Base-by-base conservation (phyloP, 2,888 invertebrate species). In the Zhuqinia jingwanae region DNA sequence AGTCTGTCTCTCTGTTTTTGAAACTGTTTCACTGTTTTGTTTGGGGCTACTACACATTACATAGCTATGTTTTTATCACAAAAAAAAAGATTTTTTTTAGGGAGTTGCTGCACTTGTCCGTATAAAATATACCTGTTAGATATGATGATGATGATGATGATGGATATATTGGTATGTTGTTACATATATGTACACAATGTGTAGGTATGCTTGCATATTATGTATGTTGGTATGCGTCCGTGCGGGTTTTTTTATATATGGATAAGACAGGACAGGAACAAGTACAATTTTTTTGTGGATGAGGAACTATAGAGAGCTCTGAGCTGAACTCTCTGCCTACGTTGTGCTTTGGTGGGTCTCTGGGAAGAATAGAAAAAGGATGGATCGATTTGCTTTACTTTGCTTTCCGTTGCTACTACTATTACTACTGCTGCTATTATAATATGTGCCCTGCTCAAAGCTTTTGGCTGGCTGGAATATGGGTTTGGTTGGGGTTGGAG, bases 101-200 rank as follows among this genome's bases (percentile, higher is more conserved):
- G 75, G 75, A 75, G 75, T 75, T 75, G 75, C 56, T 75, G 75
- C 75, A 75, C 75, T 75, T 75, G 75, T 75, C 56, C 36, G 8
- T 36, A 36, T 36, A 36, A 36, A 36, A 36, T 36, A 36, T 36
- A 36, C 27, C 53, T 75, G 53, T 17, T 58, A 17, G 58, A 17
- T 53, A 1, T 50, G 25, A 30, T 63, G 63, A 25, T 60, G 60
- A n/a, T 8, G 5, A 27, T 25, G 27, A 60, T 22, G 27, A 56
- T 53, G 17, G n/a, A 53, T 53, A 53, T 36, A 53, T 53, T 17
- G n/a, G 36, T 36, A 36, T 36, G 36, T 8, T 6, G 36, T n/a
- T n/a, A n/a, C n/a, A 13, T 30, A 65, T 15, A 63, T n/a, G 50
- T 13, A 50, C 50, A 50, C n/a, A 63, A 70, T 70, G 15, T 50